Evolutionary conservation across 2,113 vertebrate genomes (phyloP), one percentile per base, ranked within the genome.

Genomic region (Phyllostomus discolor): DNA sequence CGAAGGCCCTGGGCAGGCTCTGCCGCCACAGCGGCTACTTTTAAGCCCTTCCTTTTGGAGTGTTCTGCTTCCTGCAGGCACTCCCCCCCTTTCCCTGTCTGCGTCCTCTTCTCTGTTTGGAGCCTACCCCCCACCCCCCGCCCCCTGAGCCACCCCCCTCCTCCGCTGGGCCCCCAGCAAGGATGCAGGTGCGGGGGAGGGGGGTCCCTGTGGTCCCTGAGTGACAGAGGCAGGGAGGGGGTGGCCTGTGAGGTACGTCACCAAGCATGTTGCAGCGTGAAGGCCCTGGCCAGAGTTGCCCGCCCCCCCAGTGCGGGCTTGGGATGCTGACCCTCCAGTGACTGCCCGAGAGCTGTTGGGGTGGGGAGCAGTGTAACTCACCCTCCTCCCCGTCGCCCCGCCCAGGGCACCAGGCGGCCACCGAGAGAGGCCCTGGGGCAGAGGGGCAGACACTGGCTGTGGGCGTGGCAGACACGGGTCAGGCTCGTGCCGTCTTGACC

Each of bases 21-120:
- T 81, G 82, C 72, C 84, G 83, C 92, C 46, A 12, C 46, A 0
- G 43, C 0, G 3, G 89, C 97, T 97, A 85, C 98, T 98, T 98
- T 96, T 91, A 98, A 97, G 96, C n/a, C 67, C 95, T 95, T 96
- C 90, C 90, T 76, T 66, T 83, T 50, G 93, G 69, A 72, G 35
- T 83, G 22, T 70, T 95, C 90, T 96, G 76, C 85, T 98, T 98
- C 96, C 95, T 91, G 93, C 97, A 93, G 88, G 81, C 31, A 33
- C 33, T 3, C 90, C 83, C 31, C 28, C 94, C 14, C 33, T 5
- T 79, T 19, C 10, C 46, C 43, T 11, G 0, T 62, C 80, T 10
- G 12, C n/a, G 1, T 28, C 19, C 26, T 41, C 22, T 52, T 72
- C 41, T 31, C 1, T 31, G 28, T 46, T 22, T 12, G 7, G 20